A percentile compares a stretch with the other conserved stretches of the same genome.
These are phyloP conservation scores for Pyralis farinalis DNA, from an alignment of 2,888 invertebrate species.

Conservation along the genomic window DNA sequence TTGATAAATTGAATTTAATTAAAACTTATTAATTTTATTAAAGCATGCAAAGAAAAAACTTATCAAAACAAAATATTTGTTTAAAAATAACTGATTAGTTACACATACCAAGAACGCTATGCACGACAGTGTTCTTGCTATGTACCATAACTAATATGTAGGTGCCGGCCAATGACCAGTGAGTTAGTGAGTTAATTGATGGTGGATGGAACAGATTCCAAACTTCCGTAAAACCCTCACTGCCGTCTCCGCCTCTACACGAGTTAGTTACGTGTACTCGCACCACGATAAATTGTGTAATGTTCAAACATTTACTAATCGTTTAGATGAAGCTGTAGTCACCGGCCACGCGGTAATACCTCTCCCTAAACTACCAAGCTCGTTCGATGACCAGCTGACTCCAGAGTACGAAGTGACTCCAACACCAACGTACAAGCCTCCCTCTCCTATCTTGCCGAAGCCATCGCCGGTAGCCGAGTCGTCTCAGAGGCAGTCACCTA, in stretches of 20 bases:
- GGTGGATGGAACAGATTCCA: not conserved
- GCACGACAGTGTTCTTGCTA: no score
- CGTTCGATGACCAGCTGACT: constrained; percentile 60
- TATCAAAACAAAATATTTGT: no score
- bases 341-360: constrained; percentile 84
- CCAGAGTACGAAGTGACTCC: constrained; percentile 56
- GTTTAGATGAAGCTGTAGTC: constrained; percentile 81
- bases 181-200: not conserved
- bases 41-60: no score
- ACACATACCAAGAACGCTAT: no score
- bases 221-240: not conserved
- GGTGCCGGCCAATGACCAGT: not conserved
- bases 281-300: not conserved
- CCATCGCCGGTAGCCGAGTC: constrained; percentile 38
- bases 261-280: not conserved
- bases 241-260: not conserved
- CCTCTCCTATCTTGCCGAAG: constrained; percentile 58
- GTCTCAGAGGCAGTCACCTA: constrained; percentile 45
- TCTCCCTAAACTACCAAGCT: constrained; percentile 82
- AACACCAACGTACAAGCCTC: constrained; percentile 50
- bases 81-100: no score
- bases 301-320: not conserved
- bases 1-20: no score
- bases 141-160: no score
- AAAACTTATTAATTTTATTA: no score